Evolutionary conservation across 1,140 invertebrate species (phyloP).

Genomic region (Conopomorpha cramerella): DNA sequence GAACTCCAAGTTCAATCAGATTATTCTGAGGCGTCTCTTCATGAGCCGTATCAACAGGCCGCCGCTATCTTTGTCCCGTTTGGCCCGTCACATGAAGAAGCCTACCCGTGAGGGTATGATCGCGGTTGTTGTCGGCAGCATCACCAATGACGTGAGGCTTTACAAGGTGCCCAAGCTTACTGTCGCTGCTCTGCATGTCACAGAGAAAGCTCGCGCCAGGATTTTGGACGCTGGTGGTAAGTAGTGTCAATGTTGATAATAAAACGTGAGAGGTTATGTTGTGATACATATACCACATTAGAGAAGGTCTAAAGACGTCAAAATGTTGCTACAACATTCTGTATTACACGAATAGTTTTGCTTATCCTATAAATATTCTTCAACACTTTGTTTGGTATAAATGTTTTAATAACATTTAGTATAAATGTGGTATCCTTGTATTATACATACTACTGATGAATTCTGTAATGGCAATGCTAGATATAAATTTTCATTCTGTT

Average conservation of each 20-base stretch:
- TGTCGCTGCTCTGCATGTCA: slow-evolving; percentile 91
- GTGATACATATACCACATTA: no score
- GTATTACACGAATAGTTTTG: no score
- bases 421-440: no score
- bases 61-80: slow-evolving; percentile 87
- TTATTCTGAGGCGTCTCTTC: slow-evolving; percentile 92
- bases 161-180: slow-evolving; percentile 91
- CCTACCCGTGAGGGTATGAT: slow-evolving; percentile 82
- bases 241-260: slow-evolving; percentile 7
- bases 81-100: slow-evolving; percentile 87
- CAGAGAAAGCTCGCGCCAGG: slow-evolving; percentile 89
- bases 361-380: no score
- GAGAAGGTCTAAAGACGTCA: no score
- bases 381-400: no score
- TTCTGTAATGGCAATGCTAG: no score
- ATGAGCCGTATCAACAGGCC: slow-evolving; percentile 96
- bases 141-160: slow-evolving; percentile 96
- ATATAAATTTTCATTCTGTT: no score
- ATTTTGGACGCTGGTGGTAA: slow-evolving; percentile 92
- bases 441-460: no score
- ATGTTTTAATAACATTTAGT: no score
- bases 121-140: slow-evolving; percentile 91
- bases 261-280: slow-evolving; percentile 2
- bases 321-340: no score
- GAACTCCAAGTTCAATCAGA: slow-evolving; percentile 94